phyloP scores from a whole-genome alignment of 2,888 invertebrate genomes.

The Agrotis puta region DNA sequence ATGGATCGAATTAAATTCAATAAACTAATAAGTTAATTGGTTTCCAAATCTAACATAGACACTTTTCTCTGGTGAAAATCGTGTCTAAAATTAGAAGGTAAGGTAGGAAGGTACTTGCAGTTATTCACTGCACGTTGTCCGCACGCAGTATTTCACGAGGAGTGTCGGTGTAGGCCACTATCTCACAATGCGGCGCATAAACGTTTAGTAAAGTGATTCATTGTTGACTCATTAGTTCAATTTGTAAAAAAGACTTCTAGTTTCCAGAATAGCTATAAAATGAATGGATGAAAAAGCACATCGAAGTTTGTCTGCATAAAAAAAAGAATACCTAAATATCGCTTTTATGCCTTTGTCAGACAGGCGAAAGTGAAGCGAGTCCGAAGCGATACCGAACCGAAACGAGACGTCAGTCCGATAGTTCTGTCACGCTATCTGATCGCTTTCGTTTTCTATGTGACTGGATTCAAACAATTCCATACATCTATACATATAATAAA shows the following conservation, averaged over 20 bases:
- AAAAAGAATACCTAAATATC: too few relatives aligned
- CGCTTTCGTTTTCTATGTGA: too few relatives aligned
- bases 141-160: conserved; percentile 26
- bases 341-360: too few relatives aligned
- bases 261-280: not conserved
- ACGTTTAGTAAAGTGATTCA: conserved; percentile 30
- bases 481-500: too few relatives aligned
- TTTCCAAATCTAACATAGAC: not conserved
- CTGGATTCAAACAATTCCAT: too few relatives aligned
- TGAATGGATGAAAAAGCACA: too few relatives aligned
- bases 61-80: not conserved
- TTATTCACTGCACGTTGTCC: conserved; percentile 32
- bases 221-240: conserved; percentile 21
- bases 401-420: too few relatives aligned
- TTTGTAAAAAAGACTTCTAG: conserved; percentile 9
- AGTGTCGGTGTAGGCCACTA: conserved; percentile 19
- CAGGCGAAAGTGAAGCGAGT: too few relatives aligned
- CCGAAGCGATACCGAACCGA: too few relatives aligned
- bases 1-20: not conserved
- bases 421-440: too few relatives aligned
- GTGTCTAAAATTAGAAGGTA: not conserved
- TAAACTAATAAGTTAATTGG: not conserved
- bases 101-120: not conserved
- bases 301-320: too few relatives aligned
- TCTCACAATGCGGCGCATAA: conserved; percentile 31